Evolutionary conservation across 2,888 invertebrate genomes (phyloP).

Genomic region (Drosophila seclusa): DNA sequence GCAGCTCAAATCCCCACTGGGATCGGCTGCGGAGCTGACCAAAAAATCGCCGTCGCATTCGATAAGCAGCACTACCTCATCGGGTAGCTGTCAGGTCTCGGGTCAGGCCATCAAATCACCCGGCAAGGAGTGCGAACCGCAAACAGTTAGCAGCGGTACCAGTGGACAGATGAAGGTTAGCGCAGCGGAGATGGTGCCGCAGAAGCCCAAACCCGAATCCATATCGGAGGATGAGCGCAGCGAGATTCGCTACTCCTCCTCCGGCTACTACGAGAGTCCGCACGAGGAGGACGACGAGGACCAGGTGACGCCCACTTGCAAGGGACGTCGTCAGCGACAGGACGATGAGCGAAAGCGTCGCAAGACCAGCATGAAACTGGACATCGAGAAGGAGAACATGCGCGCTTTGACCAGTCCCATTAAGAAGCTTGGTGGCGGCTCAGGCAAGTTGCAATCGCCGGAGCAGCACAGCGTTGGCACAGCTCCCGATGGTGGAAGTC

Average conservation of each 20-base stretch:
- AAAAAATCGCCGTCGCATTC: conserved; percentile 86
- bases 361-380: conserved; percentile 91
- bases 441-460: conserved; percentile 68
- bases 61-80: conserved; percentile 87
- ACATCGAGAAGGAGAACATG: conserved; percentile 88
- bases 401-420: conserved; percentile 86
- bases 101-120: conserved; percentile 66
- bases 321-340: conserved; percentile 86
- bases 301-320: conserved; percentile 56
- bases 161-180: conserved; percentile 40
- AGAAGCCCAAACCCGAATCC: conserved; percentile 86
- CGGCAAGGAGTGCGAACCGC: conserved; percentile 58
- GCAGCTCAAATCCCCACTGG: conserved; percentile 63
- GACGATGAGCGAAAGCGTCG: conserved; percentile 90
- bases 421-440: conserved; percentile 67
- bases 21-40: conserved; percentile 55
- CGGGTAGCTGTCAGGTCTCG: conserved; percentile 85
- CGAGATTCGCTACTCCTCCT: conserved; percentile 89
- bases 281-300: conserved; percentile 87
- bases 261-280: conserved; percentile 91
- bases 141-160: conserved; percentile 46
- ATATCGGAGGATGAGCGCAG: conserved; percentile 89
- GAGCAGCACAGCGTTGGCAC: conserved; percentile 66
- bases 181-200: conserved; percentile 23
- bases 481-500: conserved; percentile 79